These are phyloP conservation scores for Colletes collaris DNA, from an alignment of 2,888 invertebrate species.

Conservation along the genomic window DNA sequence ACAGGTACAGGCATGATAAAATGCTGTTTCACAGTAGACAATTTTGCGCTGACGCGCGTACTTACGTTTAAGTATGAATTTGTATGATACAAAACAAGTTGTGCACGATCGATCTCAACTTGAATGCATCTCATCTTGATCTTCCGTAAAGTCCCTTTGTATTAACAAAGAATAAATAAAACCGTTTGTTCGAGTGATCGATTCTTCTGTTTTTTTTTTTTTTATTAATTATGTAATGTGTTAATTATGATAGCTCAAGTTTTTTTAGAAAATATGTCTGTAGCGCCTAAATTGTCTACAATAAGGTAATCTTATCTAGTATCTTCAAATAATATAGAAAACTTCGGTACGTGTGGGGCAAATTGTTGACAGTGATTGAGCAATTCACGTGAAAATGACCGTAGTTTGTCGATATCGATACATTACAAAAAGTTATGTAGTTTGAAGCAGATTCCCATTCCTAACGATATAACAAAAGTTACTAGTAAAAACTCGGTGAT, in stretches of 20 bases:
- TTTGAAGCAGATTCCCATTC: constrained; percentile 38
- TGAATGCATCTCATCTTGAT: not conserved
- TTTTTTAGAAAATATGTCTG: constrained; percentile 68
- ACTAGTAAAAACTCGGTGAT: too few relatives aligned
- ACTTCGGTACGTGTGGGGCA: too few relatives aligned
- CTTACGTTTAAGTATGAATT: not conserved
- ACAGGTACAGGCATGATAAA: constrained; percentile 33
- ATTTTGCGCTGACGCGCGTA: constrained; percentile 8
- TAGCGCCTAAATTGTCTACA: constrained; percentile 10
- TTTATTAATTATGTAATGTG: constrained; percentile 65
- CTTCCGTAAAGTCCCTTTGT: constrained; percentile 16
- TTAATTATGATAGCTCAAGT: constrained; percentile 46
- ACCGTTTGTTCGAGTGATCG: constrained; percentile 42
- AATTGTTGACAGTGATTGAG: too few relatives aligned
- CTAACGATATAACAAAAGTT: not conserved
- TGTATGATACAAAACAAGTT: constrained; percentile 6
- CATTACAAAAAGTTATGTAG: constrained; percentile 49
- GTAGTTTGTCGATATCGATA: constrained; percentile 18
- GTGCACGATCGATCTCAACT: constrained; percentile 18
- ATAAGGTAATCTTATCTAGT: constrained; percentile 15
- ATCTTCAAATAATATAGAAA: not conserved
- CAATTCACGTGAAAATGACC: not conserved
- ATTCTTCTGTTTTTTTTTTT: constrained; percentile 10
- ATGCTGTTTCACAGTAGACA: constrained; percentile 21
- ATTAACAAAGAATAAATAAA: constrained; percentile 55